These are phyloP conservation scores for Zoanthus sansibaricus DNA, from an alignment of 92 coral and sea anemone species.

Conservation along the genomic window DNA sequence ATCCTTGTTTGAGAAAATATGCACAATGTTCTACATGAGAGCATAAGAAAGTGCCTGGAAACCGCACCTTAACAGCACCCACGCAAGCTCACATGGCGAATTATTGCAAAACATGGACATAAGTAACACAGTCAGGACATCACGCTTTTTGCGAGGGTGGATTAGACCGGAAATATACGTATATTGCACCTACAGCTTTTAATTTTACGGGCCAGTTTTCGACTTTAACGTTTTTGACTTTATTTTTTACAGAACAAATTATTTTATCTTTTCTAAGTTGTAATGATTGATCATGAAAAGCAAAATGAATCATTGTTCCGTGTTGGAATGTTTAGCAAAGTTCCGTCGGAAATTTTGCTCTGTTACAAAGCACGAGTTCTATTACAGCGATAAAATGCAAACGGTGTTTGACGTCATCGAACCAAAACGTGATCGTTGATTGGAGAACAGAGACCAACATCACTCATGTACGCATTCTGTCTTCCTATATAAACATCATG, in stretches of 20 bases:
- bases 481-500: neutral
- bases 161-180: neutral
- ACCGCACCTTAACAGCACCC: neutral
- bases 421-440: neutral
- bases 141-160: neutral
- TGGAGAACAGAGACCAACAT: neutral
- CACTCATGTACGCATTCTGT: neutral
- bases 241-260: neutral
- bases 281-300: neutral
- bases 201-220: neutral
- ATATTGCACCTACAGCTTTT: neutral
- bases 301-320: neutral
- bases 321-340: neutral
- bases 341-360: neutral
- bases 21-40: neutral
- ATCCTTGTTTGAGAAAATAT: too few species aligned
- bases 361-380: neutral
- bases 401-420: neutral
- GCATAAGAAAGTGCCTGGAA: neutral
- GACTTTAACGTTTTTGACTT: neutral
- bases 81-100: neutral
- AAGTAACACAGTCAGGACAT: neutral
- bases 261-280: neutral
- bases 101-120: neutral
- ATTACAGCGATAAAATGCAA: neutral